A percentile compares a stretch with the other conserved stretches of the same genome.
Evolutionary conservation across 2,797 vertebrate species (phyloP).

Genomic region (Silurus aristotelis): DNA sequence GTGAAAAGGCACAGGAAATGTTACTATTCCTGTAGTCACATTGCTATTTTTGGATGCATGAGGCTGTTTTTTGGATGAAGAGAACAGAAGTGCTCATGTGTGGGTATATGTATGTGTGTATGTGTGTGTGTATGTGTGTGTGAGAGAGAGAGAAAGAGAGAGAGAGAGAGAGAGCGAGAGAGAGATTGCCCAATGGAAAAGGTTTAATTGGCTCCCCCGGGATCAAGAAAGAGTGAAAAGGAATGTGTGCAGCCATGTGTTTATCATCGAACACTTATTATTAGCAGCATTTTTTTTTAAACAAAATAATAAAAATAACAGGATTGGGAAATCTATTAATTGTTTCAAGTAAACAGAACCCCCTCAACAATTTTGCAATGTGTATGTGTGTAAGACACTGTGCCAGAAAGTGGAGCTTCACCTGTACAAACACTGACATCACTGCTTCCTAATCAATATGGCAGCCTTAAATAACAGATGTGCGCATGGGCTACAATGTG

Average conservation of each 20-base stretch:
- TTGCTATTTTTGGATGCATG: slow-evolving; percentile 35
- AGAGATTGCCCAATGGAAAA: slow-evolving; percentile 12
- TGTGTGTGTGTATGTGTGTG: background rate
- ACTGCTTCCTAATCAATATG: slow-evolving; percentile 7
- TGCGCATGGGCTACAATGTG: background rate
- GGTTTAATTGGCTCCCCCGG: slow-evolving; percentile 40
- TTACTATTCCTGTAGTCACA: slow-evolving; percentile 48
- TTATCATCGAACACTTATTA: slow-evolving; percentile 9
- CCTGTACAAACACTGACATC: slow-evolving; percentile 8
- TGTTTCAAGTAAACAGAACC: background rate
- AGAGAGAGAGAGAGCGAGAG: too few relatives aligned
- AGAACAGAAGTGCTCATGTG: background rate
- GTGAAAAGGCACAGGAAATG: slow-evolving; percentile 44
- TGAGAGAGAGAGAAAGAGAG: background rate
- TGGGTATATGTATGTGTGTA: background rate
- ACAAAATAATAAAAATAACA: slow-evolving; percentile 15
- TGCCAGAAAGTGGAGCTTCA: background rate
- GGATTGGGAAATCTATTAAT: background rate
- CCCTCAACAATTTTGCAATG: background rate
- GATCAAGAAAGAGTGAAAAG: slow-evolving; percentile 24
- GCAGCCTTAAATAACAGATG: background rate
- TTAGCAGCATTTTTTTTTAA: background rate
- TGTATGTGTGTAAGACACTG: background rate
- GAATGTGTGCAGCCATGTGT: slow-evolving; percentile 32
- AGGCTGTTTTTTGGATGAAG: slow-evolving; percentile 24